Percentiles rank a stretch among this genome's conserved stretches.
Evolutionary conservation across 2,113 vertebrate species (phyloP).

Genomic region (Fulica atra): DNA sequence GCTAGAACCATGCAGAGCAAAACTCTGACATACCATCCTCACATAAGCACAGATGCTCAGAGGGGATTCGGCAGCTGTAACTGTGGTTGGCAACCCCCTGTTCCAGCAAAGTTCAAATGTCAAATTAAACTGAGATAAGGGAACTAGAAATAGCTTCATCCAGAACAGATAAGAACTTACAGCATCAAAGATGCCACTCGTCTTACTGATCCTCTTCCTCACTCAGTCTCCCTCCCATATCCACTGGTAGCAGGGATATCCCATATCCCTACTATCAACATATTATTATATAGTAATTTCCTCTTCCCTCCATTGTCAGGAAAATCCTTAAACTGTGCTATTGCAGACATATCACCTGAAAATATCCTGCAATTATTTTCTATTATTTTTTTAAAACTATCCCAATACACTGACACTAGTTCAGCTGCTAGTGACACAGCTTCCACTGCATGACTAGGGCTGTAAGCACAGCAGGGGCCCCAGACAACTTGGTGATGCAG

Average conservation of each 20-base stretch:
- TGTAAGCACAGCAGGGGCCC: background rate
- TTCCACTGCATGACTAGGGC: background rate
- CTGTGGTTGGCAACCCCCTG: background rate
- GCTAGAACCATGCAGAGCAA: background rate
- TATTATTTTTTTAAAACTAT: background rate
- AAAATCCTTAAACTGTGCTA: background rate
- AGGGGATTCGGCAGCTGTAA: background rate
- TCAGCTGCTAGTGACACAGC: background rate
- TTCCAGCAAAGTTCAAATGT: background rate
- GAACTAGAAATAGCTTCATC: background rate
- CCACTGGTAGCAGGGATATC: no score
- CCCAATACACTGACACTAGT: background rate
- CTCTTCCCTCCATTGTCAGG: background rate
- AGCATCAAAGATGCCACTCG: background rate
- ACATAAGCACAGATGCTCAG: background rate
- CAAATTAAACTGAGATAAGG: background rate
- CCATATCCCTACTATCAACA: background rate
- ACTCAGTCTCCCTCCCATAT: background rate
- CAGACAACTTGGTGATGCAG: background rate
- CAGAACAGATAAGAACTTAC: background rate
- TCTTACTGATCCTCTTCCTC: background rate
- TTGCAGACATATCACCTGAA: background rate
- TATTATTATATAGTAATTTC: background rate
- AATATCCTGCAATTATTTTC: fast-evolving
- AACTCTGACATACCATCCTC: background rate